Evolutionary conservation across 2,797 vertebrate species (phyloP), one percentile per base, ranked within the genome.

Genomic region (Fringilla coelebs): DNA sequence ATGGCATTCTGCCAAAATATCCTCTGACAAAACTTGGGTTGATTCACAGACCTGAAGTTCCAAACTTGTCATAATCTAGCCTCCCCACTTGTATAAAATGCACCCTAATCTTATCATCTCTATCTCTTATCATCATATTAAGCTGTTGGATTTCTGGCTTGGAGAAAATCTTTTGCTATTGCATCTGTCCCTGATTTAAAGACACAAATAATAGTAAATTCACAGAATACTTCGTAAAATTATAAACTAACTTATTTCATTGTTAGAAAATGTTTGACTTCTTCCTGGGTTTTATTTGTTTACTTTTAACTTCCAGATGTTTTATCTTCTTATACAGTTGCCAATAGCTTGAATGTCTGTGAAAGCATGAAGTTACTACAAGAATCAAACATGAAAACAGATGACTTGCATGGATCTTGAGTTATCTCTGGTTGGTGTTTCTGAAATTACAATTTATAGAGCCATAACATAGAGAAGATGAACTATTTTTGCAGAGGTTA

Each of bases 1-100:
- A 75, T 68, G 68, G 79, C 79, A 83, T 91, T 80, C 49, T 91
- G 85, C 85, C 94, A 94, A 94, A 91, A 89, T 80, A 91, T 41
- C 74, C 61, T 77, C 71, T 75, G 74, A 85, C 60, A 94, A 94
- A 95, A 93, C 60, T 65, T 81, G 67, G 60, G 43, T 82, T 88
- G 73, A 91, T 81, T 93, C 90, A 88, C 43, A 96, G 73, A 93
- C 78, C 46, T 78, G 51, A 91, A 86, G 51, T 90, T 85, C 76
- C 90, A 83, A 89, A 95, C 89, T 87, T 90, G 46, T 82, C 70
- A 62, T 72, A 92, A 89, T 89, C 82, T 77, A 77, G 80, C 41
- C 61, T 91, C 41, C 24, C 15, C 14, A 46, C n/a, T 70, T 73
- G 36, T 41, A 86, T 29, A 91, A 90, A 93, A 84, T 13, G 34